Conservation (phyloP, 1,140 invertebrate genomes). For the Coelopa frigida region DNA sequence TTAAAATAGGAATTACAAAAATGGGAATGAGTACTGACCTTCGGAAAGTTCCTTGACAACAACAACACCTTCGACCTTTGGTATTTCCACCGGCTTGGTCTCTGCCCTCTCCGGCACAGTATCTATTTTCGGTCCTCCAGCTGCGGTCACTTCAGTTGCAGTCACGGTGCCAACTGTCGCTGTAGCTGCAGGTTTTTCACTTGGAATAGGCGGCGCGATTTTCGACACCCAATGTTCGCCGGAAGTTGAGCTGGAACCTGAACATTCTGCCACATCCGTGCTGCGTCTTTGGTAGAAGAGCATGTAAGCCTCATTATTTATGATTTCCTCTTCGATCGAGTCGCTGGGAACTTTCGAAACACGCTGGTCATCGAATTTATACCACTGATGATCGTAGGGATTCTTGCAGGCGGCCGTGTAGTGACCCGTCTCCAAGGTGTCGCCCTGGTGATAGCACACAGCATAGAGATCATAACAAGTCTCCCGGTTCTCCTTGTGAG, state of each 20-base stretch:
- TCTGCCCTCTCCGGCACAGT: background rate
- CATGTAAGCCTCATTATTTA: constrained; percentile 88
- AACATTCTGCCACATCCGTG: constrained; percentile 54
- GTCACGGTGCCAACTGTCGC: background rate
- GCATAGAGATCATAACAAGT: constrained; percentile 89
- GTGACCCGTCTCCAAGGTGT: constrained; percentile 75
- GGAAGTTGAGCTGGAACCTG: constrained; percentile 54
- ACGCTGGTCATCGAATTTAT: constrained; percentile 85
- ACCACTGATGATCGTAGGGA: constrained; percentile 87
- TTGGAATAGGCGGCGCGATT: constrained; percentile 51
- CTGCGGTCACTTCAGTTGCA: too few relatives aligned
- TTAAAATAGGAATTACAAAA: constrained; percentile 1
- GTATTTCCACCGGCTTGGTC: constrained; percentile 24
- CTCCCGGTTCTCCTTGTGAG: constrained; percentile 53
- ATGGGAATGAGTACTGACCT: constrained; percentile 16
- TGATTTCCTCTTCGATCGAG: constrained; percentile 58
- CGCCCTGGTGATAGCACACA: constrained; percentile 78
- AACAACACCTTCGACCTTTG: constrained; percentile 21
- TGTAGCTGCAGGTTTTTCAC: constrained; percentile 1
- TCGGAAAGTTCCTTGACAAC: too few relatives aligned
- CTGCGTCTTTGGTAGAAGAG: constrained; percentile 83
- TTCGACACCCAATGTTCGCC: constrained; percentile 70
- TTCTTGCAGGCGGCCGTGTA: constrained; percentile 96
- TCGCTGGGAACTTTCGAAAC: constrained; percentile 69
- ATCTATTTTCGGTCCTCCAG: too few relatives aligned